Percentiles rank a stretch among this genome's conserved stretches.
These are phyloP conservation scores for Poecilia latipinna DNA, from an alignment of 2,113 vertebrate species.

Conservation along the genomic window DNA sequence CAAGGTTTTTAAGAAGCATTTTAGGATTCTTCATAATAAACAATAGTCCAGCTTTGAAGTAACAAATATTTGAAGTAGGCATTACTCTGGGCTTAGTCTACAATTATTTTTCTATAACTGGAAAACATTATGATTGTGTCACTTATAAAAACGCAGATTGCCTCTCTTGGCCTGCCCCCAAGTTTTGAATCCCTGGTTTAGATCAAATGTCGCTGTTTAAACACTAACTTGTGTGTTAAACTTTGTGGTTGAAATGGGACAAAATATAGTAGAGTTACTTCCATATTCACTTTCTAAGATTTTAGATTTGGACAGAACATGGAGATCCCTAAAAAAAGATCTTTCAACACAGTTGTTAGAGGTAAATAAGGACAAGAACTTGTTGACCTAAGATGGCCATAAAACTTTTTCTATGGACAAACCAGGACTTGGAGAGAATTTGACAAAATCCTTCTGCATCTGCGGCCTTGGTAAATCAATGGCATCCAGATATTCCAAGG, in stretches of 20 bases:
- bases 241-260: too few relatives aligned
- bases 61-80: too few relatives aligned
- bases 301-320: not conserved
- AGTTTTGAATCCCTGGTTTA: too few relatives aligned
- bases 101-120: too few relatives aligned
- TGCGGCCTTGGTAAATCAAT: slow-evolving; percentile 57
- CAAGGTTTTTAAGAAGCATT: not conserved
- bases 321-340: not conserved
- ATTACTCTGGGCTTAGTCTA: too few relatives aligned
- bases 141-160: too few relatives aligned
- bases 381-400: not conserved
- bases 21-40: not conserved
- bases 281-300: not conserved
- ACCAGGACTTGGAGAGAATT: slow-evolving; percentile 46
- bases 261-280: too few relatives aligned
- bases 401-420: not conserved
- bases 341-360: not conserved
- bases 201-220: too few relatives aligned
- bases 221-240: too few relatives aligned
- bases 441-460: slow-evolving; percentile 64
- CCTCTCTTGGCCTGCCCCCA: too few relatives aligned
- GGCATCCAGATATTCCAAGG: slow-evolving; percentile 48
- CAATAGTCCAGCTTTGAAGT: not conserved
- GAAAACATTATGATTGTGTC: too few relatives aligned
- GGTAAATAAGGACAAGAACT: not conserved